A percentile compares a stretch with the other conserved stretches of the same genome.
These are phyloP conservation scores for Crax fasciolata DNA, from an alignment of 2,797 vertebrate species.

Conservation along the genomic window DNA sequence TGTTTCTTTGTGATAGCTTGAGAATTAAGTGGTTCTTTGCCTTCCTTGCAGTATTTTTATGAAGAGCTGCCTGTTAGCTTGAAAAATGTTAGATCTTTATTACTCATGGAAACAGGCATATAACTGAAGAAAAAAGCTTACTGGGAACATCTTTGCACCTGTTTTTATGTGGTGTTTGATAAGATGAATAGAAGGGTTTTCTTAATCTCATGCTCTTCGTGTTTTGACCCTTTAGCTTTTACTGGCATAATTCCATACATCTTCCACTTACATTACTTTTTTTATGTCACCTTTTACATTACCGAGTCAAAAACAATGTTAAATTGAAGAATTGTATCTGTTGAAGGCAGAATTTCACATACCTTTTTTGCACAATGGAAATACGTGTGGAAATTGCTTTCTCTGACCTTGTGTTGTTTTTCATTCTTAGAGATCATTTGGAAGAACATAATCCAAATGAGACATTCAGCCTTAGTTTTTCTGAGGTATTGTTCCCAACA, in stretches of 20 bases:
- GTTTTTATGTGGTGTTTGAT: background rate
- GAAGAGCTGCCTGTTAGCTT: background rate
- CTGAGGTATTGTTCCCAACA: background rate
- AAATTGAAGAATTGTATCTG: conserved; percentile 13
- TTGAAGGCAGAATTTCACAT: background rate
- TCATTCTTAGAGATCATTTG: background rate
- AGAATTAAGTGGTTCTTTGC: background rate
- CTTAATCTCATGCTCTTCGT: background rate
- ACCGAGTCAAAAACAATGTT: background rate
- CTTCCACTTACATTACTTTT: background rate
- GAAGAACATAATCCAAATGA: conserved; percentile 54
- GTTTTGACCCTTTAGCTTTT: background rate
- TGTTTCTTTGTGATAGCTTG: background rate
- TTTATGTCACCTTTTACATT: background rate
- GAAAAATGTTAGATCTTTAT: background rate
- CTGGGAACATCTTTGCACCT: background rate
- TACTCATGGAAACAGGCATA: background rate
- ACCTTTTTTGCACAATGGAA: background rate
- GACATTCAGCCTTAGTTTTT: conserved; percentile 14
- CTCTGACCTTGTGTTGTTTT: conserved; percentile 28
- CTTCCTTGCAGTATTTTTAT: background rate
- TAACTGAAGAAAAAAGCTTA: background rate
- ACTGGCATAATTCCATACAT: background rate
- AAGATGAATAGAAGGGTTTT: conserved; percentile 8
- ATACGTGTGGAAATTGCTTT: conserved; percentile 30